A percentile compares a stretch with the other conserved stretches of the same genome.
Evolutionary conservation across 2,797 vertebrate species (phyloP).

Genomic region (Myoxocephalus aenaeus): DNA sequence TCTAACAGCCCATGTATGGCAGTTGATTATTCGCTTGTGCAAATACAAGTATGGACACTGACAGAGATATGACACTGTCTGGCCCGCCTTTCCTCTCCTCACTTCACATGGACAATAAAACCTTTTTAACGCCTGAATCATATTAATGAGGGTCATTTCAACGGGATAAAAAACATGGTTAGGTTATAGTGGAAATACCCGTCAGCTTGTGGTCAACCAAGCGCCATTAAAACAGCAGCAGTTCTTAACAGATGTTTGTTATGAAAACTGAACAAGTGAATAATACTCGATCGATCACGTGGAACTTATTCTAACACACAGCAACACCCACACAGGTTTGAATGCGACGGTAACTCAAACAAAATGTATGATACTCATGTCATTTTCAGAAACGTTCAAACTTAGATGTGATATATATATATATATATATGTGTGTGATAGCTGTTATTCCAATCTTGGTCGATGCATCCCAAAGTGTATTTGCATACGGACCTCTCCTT

Average conservation of each 20-base stretch:
- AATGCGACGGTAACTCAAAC: background rate
- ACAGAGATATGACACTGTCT: conserved; percentile 31
- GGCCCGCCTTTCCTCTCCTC: background rate
- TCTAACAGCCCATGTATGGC: conserved; percentile 51
- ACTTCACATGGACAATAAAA: conserved; percentile 14
- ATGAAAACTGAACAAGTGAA: background rate
- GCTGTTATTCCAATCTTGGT: background rate
- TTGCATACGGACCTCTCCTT: background rate
- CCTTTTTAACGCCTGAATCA: background rate
- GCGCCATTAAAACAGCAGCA: background rate
- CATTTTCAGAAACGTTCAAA: background rate
- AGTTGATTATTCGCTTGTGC: conserved; percentile 61
- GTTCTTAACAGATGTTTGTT: conserved; percentile 8
- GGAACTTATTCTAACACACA: background rate
- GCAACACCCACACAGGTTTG: background rate
- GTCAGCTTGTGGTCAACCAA: background rate
- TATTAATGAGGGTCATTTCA: background rate
- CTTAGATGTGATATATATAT: background rate
- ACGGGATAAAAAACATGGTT: background rate
- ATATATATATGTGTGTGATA: background rate
- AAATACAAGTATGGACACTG: conserved; percentile 48
- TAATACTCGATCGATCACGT: background rate
- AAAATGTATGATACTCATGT: background rate
- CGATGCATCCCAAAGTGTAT: background rate
- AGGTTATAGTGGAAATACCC: background rate